Conservation (phyloP, 2,797 vertebrate genomes). For the Parotocinclus haroldoi region DNA sequence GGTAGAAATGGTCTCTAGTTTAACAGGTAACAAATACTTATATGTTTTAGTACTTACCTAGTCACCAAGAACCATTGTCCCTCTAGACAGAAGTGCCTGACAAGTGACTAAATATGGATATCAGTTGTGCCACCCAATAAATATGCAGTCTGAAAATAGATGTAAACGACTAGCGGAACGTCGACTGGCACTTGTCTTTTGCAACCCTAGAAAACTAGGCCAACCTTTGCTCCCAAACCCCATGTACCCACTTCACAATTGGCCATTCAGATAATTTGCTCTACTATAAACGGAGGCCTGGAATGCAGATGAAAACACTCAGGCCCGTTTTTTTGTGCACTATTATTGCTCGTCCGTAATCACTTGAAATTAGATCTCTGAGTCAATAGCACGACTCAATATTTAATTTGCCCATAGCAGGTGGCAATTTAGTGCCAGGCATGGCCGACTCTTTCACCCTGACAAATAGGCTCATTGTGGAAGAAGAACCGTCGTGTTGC, state of each 20-base stretch:
- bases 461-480: constrained; percentile 8
- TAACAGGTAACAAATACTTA: no score
- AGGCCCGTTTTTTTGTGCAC: constrained; percentile 53
- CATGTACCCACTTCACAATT: constrained; percentile 45
- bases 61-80: no score
- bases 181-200: no score
- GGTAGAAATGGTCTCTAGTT: no score
- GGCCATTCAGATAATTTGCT: constrained; percentile 63
- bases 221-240: constrained; percentile 13
- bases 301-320: constrained; percentile 55
- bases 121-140: no score
- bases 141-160: no score
- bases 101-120: no score
- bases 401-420: constrained; percentile 81
- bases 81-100: no score
- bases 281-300: constrained; percentile 54
- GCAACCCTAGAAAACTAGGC: neutral
- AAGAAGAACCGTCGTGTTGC: constrained; percentile 18
- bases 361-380: constrained; percentile 78
- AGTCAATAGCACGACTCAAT: constrained; percentile 77
- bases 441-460: constrained; percentile 17
- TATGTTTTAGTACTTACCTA: no score
- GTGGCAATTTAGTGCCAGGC: constrained; percentile 61
- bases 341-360: constrained; percentile 68
- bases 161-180: no score